phyloP scores from a whole-genome alignment of 2,888 invertebrate genomes.

The Boloria euphrosyne region DNA sequence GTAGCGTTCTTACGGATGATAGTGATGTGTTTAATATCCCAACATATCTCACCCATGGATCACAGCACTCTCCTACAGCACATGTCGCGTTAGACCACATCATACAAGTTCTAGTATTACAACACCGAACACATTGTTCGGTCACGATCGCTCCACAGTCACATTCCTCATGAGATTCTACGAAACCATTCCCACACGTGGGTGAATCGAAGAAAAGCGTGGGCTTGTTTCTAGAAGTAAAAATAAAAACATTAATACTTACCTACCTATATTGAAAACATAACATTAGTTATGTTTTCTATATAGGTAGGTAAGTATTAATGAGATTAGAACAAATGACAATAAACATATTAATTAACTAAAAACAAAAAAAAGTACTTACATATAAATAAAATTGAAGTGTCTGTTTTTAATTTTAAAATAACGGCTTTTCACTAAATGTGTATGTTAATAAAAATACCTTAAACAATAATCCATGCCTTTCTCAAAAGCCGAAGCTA shows the following conservation, averaged over 20 bases:
- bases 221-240: conserved; percentile 89
- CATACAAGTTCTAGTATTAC: conserved; percentile 89
- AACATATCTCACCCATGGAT: conserved; percentile 75
- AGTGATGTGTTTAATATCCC: too few species aligned
- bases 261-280: too few species aligned
- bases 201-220: conserved; percentile 89
- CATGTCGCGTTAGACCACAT: conserved; percentile 93
- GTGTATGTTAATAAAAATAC: conserved; percentile 1
- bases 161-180: conserved; percentile 94
- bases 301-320: too few species aligned
- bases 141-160: conserved; percentile 3
- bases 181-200: conserved; percentile 97
- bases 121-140: neutral
- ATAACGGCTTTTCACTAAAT: too few species aligned
- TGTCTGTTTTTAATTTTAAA: too few species aligned
- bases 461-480: conserved; percentile 16
- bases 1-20: too few species aligned
- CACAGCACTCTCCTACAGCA: conserved; percentile 97
- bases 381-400: too few species aligned
- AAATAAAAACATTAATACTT: too few species aligned
- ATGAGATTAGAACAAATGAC: too few species aligned
- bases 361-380: too few species aligned
- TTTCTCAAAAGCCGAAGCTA: neutral
- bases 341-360: too few species aligned
- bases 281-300: too few species aligned